phyloP scores from a whole-genome alignment of 2,113 vertebrate genomes.

The Pedetes capensis region DNA sequence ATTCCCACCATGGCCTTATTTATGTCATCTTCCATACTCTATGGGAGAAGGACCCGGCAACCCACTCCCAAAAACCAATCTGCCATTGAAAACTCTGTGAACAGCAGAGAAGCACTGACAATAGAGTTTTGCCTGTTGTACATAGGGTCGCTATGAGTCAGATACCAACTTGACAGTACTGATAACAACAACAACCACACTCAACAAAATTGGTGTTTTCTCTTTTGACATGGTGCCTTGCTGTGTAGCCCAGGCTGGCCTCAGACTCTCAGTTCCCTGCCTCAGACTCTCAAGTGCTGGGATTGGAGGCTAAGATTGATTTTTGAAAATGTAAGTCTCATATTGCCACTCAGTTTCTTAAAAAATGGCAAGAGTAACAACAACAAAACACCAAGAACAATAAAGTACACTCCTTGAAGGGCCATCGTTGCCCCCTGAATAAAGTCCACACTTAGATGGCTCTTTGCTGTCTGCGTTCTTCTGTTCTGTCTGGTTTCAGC shows the following conservation, averaged over 20 bases:
- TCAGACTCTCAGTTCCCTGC: no score
- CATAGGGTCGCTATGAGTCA: no score
- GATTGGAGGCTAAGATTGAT: not conserved
- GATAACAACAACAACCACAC: no score
- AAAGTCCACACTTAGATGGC: not conserved
- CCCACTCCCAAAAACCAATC: no score
- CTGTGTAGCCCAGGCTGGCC: not conserved
- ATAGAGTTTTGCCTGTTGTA: no score
- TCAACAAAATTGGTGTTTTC: no score
- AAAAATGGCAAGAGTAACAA: no score
- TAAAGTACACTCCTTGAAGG: not conserved
- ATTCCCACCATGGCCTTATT: not conserved
- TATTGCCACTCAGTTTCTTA: not conserved
- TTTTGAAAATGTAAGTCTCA: slow-evolving; percentile 35
- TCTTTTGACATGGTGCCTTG: not conserved
- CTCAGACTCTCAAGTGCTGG: not conserved
- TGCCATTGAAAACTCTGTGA: no score
- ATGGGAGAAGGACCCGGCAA: no score
- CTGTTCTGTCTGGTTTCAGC: not conserved
- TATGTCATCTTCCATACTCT: not conserved
- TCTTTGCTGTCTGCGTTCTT: not conserved
- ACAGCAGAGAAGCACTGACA: no score
- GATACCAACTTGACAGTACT: no score
- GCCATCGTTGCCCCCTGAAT: not conserved
- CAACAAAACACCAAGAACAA: not conserved